phyloP scores from a whole-genome alignment of 2,113 vertebrate genomes.

The Heliornis fulica region DNA sequence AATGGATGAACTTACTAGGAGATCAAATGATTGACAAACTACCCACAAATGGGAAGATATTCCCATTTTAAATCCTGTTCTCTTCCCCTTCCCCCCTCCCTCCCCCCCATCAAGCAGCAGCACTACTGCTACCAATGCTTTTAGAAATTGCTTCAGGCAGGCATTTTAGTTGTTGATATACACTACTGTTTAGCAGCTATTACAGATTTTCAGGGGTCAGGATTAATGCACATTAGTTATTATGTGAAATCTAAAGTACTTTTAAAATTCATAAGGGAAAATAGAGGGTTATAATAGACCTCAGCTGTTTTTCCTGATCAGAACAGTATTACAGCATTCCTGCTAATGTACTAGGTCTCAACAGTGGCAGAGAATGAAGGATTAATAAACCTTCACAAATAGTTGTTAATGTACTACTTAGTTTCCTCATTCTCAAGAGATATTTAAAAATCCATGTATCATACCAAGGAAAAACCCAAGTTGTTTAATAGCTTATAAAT shows the following conservation, averaged over 20 bases:
- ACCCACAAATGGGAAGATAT: background rate
- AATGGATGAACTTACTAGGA: background rate
- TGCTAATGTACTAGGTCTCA: background rate
- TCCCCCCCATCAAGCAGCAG: background rate
- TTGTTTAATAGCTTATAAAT: background rate
- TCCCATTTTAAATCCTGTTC: background rate
- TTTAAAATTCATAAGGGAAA: conserved; percentile 32
- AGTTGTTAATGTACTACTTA: background rate
- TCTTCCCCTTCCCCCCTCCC: fast-evolving
- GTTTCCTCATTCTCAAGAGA: background rate
- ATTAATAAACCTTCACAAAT: background rate
- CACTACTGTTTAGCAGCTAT: background rate
- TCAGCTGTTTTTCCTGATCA: background rate
- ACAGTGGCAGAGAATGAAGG: background rate
- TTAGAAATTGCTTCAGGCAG: background rate
- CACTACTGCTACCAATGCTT: background rate
- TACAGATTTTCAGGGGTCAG: background rate
- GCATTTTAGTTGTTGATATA: background rate
- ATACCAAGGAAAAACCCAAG: background rate
- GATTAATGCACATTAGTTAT: background rate
- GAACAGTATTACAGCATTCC: background rate
- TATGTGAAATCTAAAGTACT: background rate
- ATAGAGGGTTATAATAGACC: background rate
- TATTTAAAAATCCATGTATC: background rate
- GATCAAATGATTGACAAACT: background rate